Percentiles rank a stretch among this genome's conserved stretches.
Evolutionary conservation across 2,113 vertebrate species (phyloP).

Genomic region (Origma solitaria): DNA sequence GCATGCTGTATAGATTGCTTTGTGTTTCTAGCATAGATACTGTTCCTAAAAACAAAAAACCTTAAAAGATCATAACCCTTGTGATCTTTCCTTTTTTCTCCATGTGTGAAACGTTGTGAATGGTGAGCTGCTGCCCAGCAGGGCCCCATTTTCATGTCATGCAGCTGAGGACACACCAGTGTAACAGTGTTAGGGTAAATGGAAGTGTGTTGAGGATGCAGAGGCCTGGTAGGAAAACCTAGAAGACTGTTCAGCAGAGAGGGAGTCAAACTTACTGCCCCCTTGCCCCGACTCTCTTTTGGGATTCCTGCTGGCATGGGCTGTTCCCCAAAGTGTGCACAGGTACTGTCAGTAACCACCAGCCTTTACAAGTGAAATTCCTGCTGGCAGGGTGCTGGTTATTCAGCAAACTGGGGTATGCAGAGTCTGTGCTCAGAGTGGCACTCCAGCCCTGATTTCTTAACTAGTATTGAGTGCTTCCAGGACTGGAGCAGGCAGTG

Average conservation of each 20-base stretch:
- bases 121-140: rapidly evolving
- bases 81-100: not conserved
- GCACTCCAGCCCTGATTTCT: not conserved
- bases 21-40: not conserved
- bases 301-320: not conserved
- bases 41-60: not conserved
- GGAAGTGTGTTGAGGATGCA: not conserved
- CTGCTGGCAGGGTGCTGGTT: not conserved
- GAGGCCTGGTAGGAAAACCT: not conserved
- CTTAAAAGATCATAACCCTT: not conserved
- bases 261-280: not conserved
- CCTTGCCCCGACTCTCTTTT: not conserved
- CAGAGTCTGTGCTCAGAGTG: not conserved
- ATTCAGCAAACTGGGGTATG: not conserved
- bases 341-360: not conserved
- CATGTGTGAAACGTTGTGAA: rapidly evolving
- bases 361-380: not conserved
- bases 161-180: not conserved
- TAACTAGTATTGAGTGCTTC: not conserved
- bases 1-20: not conserved
- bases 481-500: not conserved
- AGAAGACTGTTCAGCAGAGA: not conserved
- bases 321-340: not conserved
- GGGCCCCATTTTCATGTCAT: not conserved
- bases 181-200: too few species aligned